Evolutionary conservation across 2,888 invertebrate species (phyloP).

Genomic region (Tortricodes alternella): DNA sequence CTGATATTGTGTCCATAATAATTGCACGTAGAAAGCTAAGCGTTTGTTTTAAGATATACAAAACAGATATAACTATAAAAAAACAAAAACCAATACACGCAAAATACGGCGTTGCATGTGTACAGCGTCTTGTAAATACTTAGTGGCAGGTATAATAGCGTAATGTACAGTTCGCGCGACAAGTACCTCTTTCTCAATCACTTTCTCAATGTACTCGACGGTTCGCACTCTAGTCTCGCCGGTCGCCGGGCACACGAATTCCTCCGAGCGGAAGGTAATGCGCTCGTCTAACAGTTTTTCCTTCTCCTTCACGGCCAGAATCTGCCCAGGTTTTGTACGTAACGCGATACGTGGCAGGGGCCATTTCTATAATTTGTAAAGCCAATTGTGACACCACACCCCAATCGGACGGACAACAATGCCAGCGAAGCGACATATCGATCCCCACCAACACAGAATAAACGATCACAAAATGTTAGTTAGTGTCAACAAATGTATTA

Average conservation of each 20-base stretch:
- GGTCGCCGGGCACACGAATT: slow-evolving; percentile 92
- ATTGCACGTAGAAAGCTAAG: slow-evolving; percentile 76
- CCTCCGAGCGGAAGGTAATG: slow-evolving; percentile 94
- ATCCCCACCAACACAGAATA: slow-evolving; percentile 50
- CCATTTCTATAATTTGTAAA: slow-evolving; percentile 83
- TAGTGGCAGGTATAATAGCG: slow-evolving; percentile 46
- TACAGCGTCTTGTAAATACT: slow-evolving; percentile 65
- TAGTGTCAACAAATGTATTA: slow-evolving; percentile 43
- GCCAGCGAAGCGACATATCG: slow-evolving; percentile 65
- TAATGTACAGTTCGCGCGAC: slow-evolving; percentile 69
- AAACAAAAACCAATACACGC: slow-evolving; percentile 60
- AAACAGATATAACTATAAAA: slow-evolving; percentile 45
- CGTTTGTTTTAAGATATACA: slow-evolving; percentile 60
- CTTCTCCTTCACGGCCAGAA: slow-evolving; percentile 92
- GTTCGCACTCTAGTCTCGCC: slow-evolving; percentile 94
- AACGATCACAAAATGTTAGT: slow-evolving; percentile 47
- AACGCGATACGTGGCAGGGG: slow-evolving; percentile 93
- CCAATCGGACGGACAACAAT: slow-evolving; percentile 56
- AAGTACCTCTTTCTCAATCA: slow-evolving; percentile 98
- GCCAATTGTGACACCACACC: slow-evolving; percentile 78
- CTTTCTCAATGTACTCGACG: slow-evolving; percentile 96
- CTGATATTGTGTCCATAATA: slow-evolving; percentile 33
- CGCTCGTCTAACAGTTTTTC: slow-evolving; percentile 95
- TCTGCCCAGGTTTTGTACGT: slow-evolving; percentile 92
- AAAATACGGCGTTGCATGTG: slow-evolving; percentile 73